phyloP scores from a whole-genome alignment of 2,113 vertebrate genomes.

The Corynorhinus townsendii region DNA sequence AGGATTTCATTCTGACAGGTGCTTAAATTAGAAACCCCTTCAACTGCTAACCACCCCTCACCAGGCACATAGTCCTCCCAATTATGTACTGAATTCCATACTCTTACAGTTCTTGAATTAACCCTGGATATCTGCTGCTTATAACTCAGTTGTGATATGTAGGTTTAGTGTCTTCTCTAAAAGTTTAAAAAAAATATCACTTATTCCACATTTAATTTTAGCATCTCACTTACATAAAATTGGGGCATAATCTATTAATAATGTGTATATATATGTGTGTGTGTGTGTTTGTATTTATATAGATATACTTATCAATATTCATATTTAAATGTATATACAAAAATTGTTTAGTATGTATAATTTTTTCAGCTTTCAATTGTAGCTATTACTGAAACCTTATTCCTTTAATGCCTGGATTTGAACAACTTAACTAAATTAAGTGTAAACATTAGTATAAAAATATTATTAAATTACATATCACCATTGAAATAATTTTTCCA shows the following conservation, averaged over 20 bases:
- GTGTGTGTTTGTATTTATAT: no score
- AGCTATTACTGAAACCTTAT: no score
- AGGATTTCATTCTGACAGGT: not conserved
- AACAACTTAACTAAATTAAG: no score
- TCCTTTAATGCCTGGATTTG: no score
- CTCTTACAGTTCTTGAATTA: not conserved
- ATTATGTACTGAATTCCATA: not conserved
- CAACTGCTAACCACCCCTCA: not conserved
- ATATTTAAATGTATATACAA: no score
- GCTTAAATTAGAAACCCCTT: not conserved
- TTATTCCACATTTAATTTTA: no score
- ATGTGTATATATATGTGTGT: no score
- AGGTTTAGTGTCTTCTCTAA: not conserved
- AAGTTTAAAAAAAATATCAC: not conserved
- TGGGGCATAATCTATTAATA: no score
- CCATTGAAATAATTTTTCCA: no score
- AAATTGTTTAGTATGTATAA: not conserved
- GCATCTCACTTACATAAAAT: not conserved
- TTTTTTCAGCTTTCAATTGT: no score
- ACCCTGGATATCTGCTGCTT: not conserved
- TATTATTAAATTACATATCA: no score
- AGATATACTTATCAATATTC: no score
- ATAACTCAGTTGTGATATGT: not conserved
- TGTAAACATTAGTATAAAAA: not conserved
- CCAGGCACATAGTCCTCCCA: not conserved